A percentile compares a stretch with the other conserved stretches of the same genome.
Evolutionary conservation across 2,888 invertebrate species (phyloP).

Genomic region (Litoditis marina): DNA sequence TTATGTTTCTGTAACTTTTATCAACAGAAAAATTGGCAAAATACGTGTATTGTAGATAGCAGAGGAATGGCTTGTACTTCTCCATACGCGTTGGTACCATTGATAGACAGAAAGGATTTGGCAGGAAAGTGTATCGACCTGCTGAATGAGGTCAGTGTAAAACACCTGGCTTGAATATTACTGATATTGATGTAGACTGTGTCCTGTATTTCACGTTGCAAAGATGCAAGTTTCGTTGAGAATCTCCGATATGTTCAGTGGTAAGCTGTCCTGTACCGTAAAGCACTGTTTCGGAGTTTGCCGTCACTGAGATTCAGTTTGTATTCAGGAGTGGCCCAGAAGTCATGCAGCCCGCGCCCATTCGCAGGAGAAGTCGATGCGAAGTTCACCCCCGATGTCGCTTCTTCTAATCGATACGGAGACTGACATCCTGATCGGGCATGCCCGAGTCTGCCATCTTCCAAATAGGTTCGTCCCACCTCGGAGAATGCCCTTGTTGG

Average conservation of each 20-base stretch:
- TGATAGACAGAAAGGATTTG: slow-evolving; percentile 32
- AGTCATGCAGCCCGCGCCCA: slow-evolving; percentile 40
- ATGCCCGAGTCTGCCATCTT: slow-evolving; percentile 42
- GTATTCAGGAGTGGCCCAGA: slow-evolving; percentile 47
- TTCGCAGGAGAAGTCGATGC: slow-evolving; percentile 36
- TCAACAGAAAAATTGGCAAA: no score
- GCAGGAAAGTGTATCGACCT: slow-evolving; percentile 34
- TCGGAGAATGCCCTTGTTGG: not conserved
- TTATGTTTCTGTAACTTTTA: no score
- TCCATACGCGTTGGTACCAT: slow-evolving; percentile 34
- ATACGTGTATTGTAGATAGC: no score
- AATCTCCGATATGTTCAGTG: no score
- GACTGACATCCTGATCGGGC: slow-evolving; percentile 35
- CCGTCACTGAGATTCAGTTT: no score
- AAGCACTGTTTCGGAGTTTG: no score
- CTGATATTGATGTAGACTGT: no score
- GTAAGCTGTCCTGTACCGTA: no score
- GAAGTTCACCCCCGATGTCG: slow-evolving; percentile 46
- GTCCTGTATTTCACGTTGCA: not conserved
- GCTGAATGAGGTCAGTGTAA: slow-evolving; percentile 39
- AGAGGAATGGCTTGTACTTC: no score
- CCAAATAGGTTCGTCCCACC: slow-evolving; percentile 29
- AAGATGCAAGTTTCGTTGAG: not conserved
- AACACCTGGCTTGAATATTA: no score
- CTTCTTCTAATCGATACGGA: slow-evolving; percentile 34